A percentile compares a stretch with the other conserved stretches of the same genome.
Conservation (phyloP, 2,797 vertebrate species). For the Amazona finschi region DNA sequence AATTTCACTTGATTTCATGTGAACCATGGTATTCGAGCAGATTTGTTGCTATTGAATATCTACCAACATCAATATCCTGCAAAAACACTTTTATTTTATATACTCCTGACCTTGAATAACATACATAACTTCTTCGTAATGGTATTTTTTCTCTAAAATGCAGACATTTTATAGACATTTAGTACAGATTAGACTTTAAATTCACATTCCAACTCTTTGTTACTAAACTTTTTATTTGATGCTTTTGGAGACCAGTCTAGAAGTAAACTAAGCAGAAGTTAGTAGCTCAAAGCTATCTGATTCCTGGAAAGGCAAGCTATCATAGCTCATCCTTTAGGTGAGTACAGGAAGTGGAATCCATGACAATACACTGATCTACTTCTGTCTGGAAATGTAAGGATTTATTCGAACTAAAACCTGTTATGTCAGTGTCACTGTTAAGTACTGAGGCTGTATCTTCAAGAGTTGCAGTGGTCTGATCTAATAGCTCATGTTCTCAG, state of each 20-base stretch:
- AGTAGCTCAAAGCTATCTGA: neutral
- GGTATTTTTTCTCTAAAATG: neutral
- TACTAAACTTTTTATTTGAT: neutral
- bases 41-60: neutral
- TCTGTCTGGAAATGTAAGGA: neutral
- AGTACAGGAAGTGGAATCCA: neutral
- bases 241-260: neutral
- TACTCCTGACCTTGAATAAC: neutral
- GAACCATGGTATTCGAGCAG: neutral
- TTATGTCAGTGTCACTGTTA: neutral
- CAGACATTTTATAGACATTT: neutral
- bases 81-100: neutral
- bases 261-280: neutral
- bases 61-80: neutral
- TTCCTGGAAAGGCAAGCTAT: neutral
- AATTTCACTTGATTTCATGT: neutral
- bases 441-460: neutral
- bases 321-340: neutral
- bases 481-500: neutral
- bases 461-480: neutral
- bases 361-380: neutral
- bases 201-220: neutral
- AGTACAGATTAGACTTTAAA: neutral
- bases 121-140: neutral
- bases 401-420: neutral